Percentiles rank a stretch among this genome's conserved stretches.
These are phyloP conservation scores for Salvelinus alpinus DNA, from an alignment of 2,113 vertebrate species.

Conservation along the genomic window DNA sequence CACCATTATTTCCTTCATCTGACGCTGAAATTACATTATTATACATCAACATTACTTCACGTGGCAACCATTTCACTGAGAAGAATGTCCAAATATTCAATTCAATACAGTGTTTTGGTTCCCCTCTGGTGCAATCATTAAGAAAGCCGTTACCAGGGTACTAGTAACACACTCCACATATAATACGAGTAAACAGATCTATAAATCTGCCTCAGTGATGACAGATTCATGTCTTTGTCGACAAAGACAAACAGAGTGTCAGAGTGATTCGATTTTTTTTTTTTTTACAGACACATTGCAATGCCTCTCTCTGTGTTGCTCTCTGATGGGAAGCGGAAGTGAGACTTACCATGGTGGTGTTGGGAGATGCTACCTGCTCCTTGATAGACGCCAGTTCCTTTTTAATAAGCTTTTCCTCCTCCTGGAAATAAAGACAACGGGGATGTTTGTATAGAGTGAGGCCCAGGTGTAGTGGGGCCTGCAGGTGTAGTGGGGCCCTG, in stretches of 20 bases:
- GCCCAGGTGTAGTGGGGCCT: neutral
- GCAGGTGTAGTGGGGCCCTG: neutral
- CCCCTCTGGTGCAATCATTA: neutral
- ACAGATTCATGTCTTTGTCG: neutral
- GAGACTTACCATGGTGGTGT: slow-evolving; percentile 83
- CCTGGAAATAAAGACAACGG: slow-evolving; percentile 69
- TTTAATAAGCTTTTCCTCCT: slow-evolving; percentile 94
- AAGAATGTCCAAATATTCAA: neutral
- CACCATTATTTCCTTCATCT: slow-evolving; percentile 98
- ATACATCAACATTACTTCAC: neutral
- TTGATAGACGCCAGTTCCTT: slow-evolving; percentile 86
- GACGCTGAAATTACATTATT: slow-evolving; percentile 75
- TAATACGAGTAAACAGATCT: neutral
- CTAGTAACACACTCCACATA: neutral
- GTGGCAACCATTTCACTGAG: neutral
- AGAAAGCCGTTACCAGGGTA: too few relatives aligned
- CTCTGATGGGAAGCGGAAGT: neutral
- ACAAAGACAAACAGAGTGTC: neutral
- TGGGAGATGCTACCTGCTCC: slow-evolving; percentile 86
- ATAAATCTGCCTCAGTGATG: neutral
- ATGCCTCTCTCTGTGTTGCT: neutral
- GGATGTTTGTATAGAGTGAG: neutral
- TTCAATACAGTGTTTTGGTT: neutral
- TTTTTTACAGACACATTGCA: neutral
- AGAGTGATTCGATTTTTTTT: neutral